Conservation (phyloP, 2,888 invertebrate species). For the Parnassius apollo region DNA sequence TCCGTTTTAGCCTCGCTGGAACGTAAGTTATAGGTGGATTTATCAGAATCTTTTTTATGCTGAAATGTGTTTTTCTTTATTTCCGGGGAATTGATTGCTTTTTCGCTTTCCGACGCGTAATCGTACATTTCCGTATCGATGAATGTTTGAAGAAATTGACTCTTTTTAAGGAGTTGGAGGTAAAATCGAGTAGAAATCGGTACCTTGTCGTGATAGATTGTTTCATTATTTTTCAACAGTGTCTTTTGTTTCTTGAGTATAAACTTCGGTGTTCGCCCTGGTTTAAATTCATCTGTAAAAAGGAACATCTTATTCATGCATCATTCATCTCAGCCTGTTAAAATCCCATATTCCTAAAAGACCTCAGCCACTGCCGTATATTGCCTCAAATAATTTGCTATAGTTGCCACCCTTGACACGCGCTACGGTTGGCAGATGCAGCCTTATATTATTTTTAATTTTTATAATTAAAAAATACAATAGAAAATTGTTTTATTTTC, state of each 20-base stretch:
- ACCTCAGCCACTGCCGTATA: too few relatives aligned
- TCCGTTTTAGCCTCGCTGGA: slow-evolving; percentile 61
- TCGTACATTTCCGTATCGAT: slow-evolving; percentile 60
- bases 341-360: too few relatives aligned
- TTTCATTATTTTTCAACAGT: slow-evolving; percentile 63
- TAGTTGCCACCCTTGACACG: too few relatives aligned
- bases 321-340: too few relatives aligned
- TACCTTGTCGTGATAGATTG: slow-evolving; percentile 69
- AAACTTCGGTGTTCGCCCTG: slow-evolving; percentile 43
- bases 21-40: slow-evolving; percentile 59
- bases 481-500: too few relatives aligned
- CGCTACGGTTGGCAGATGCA: too few relatives aligned
- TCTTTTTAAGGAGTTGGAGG: slow-evolving; percentile 64
- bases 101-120: slow-evolving; percentile 68
- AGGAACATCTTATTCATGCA: too few relatives aligned
- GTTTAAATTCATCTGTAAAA: slow-evolving; percentile 49
- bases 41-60: slow-evolving; percentile 50
- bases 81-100: slow-evolving; percentile 47
- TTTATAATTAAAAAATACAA: too few relatives aligned
- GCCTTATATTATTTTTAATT: too few relatives aligned
- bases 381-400: too few relatives aligned
- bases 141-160: slow-evolving; percentile 64
- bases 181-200: slow-evolving; percentile 71
- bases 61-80: slow-evolving; percentile 36
- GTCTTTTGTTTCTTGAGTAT: slow-evolving; percentile 56